Percentiles rank a stretch among this genome's conserved stretches.
phyloP scores from a whole-genome alignment of 2,888 invertebrate species.

The Synergus gifuensis region DNA sequence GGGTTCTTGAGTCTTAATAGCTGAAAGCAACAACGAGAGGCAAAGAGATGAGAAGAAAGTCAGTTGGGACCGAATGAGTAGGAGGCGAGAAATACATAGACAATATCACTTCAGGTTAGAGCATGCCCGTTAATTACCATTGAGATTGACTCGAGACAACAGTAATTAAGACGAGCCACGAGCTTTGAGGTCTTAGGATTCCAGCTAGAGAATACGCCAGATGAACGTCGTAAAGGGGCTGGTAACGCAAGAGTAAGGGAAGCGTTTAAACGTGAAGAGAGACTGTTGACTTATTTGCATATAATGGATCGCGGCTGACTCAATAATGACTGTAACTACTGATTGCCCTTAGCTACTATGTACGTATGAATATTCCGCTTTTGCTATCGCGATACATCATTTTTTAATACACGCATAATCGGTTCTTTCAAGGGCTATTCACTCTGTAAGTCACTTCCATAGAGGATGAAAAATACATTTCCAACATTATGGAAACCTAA shows the following conservation, averaged over 20 bases:
- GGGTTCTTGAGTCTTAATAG: conserved; percentile 29
- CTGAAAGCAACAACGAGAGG: conserved; percentile 17
- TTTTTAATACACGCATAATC: background rate
- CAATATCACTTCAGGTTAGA: conserved; percentile 37
- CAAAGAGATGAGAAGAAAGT: conserved; percentile 37
- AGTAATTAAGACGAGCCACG: conserved; percentile 75
- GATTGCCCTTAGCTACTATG: conserved; percentile 31
- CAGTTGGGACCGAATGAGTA: conserved; percentile 31
- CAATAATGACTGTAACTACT: conserved; percentile 38
- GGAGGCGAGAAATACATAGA: conserved; percentile 36
- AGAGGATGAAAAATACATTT: no score
- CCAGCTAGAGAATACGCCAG: conserved; percentile 53
- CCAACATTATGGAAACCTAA: no score
- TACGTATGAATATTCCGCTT: conserved; percentile 23
- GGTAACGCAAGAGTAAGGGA: conserved; percentile 51
- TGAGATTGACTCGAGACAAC: conserved; percentile 77
- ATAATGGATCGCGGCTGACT: conserved; percentile 52
- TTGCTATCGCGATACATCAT: conserved; percentile 20
- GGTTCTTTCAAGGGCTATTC: background rate
- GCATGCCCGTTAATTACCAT: conserved; percentile 75
- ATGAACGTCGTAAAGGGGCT: conserved; percentile 46
- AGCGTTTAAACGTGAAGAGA: conserved; percentile 55
- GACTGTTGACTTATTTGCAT: conserved; percentile 57
- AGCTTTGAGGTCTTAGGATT: conserved; percentile 65
- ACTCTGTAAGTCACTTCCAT: background rate